Conservation (phyloP, 2,113 vertebrate species). For the Psephotus haematonotus region DNA sequence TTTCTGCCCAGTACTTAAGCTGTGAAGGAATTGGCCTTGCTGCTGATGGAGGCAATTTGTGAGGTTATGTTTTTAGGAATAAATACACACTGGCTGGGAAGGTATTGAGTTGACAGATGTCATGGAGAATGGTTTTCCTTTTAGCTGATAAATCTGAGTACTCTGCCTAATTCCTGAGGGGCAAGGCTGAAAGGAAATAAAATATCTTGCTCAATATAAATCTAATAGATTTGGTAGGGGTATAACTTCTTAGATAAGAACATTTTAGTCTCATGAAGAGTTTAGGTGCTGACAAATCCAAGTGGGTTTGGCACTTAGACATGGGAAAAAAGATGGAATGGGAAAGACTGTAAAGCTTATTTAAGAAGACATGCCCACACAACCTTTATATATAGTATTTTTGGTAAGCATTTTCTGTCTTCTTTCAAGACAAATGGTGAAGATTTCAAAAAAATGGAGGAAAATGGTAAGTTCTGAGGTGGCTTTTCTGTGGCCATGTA, state of each 20-base stretch:
- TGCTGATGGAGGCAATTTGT: constrained; percentile 38
- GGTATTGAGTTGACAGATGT: constrained; percentile 26
- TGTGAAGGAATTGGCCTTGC: neutral
- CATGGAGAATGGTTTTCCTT: constrained; percentile 24
- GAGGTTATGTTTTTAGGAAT: constrained; percentile 54
- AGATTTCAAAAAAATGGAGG: neutral
- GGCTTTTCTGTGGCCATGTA: neutral
- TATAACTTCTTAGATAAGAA: constrained; percentile 17
- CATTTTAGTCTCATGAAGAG: neutral
- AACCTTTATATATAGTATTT: neutral
- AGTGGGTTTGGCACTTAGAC: neutral
- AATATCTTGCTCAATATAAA: constrained; percentile 4
- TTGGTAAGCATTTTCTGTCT: neutral
- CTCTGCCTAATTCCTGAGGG: constrained; percentile 36
- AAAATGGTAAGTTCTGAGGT: neutral
- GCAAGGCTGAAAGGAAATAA: constrained; percentile 32
- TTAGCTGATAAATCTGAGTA: constrained; percentile 41
- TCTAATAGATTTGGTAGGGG: neutral
- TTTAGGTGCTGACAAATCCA: neutral
- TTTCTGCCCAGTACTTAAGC: constrained; percentile 18
- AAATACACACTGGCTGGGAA: constrained; percentile 47
- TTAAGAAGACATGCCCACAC: neutral
- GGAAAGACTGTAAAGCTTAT: neutral
- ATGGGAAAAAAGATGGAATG: neutral
- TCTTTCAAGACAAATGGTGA: neutral